Conservation (phyloP, 2,113 vertebrate genomes). For the Cichladusa arquata region DNA sequence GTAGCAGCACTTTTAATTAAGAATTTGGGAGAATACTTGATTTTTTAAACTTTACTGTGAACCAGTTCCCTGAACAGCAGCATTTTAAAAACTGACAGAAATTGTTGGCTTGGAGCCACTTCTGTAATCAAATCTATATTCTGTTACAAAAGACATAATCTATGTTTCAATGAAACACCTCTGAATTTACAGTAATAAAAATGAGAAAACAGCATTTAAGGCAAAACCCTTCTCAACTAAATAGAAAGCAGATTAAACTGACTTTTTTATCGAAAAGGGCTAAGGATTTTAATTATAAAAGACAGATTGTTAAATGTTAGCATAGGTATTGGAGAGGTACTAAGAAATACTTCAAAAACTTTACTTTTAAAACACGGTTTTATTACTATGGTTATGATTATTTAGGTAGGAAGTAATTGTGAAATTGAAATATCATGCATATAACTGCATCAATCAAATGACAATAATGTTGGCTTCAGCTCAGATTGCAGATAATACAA, state of each 20-base stretch:
- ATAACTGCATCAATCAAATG: background rate
- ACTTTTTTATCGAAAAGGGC: background rate
- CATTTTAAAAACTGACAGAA: background rate
- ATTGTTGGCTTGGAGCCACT: background rate
- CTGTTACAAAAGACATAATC: background rate
- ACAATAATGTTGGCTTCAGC: background rate
- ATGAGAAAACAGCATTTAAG: background rate
- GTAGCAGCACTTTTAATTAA: background rate
- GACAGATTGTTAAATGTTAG: background rate
- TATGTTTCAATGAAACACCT: background rate
- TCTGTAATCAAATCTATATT: background rate
- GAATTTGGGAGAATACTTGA: background rate
- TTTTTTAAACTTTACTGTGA: background rate
- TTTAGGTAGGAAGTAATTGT: background rate
- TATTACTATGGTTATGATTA: background rate
- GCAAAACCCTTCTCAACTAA: background rate
- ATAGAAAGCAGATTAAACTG: background rate
- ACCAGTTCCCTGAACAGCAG: background rate
- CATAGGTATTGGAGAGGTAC: background rate
- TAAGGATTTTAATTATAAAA: background rate
- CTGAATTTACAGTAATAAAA: background rate
- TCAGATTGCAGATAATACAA: background rate
- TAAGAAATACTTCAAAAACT: background rate
- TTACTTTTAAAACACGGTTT: background rate
- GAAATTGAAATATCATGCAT: background rate